Percentiles rank a stretch among this genome's conserved stretches.
Conservation (phyloP, 1,140 invertebrate genomes). For the Euborellia annulipes region DNA sequence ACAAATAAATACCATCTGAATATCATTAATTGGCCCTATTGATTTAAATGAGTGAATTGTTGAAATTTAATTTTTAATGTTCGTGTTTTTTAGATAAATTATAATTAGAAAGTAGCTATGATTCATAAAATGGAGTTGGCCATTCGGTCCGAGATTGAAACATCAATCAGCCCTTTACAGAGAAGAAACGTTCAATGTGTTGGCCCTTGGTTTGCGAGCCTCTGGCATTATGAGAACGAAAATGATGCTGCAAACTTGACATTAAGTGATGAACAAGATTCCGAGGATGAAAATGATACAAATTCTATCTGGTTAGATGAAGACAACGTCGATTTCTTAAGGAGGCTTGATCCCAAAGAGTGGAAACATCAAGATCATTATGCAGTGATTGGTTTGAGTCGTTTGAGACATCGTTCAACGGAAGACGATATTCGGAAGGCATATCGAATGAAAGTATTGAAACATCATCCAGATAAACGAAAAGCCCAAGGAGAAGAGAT, state of each 20-base stretch:
- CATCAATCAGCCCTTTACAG: no score
- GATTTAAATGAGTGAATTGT: no score
- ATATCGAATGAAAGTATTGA: slow-evolving; percentile 75
- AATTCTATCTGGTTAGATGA: slow-evolving; percentile 34
- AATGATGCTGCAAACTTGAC: slow-evolving; percentile 21
- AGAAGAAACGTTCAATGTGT: no score
- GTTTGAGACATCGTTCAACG: slow-evolving; percentile 60
- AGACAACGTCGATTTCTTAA: slow-evolving; percentile 69
- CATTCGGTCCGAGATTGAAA: no score
- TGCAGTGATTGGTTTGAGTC: slow-evolving; percentile 74
- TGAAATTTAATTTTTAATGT: no score
- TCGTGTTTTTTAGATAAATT: no score
- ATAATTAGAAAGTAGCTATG: no score
- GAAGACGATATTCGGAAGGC: slow-evolving; percentile 88
- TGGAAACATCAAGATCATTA: slow-evolving; percentile 98
- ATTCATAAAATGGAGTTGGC: no score
- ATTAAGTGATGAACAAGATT: slow-evolving; percentile 11
- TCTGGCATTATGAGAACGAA: slow-evolving; percentile 15
- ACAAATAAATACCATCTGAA: no score
- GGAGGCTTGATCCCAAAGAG: slow-evolving; percentile 85
- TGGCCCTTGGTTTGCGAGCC: slow-evolving; percentile 18
- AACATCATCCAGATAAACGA: slow-evolving; percentile 95
- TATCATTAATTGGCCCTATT: no score
- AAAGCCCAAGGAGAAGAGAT: slow-evolving; percentile 74
- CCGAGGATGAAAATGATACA: slow-evolving; percentile 32